A percentile compares a stretch with the other conserved stretches of the same genome.
Evolutionary conservation across 1,140 invertebrate species (phyloP).

Genomic region (Microplitis demolitor): DNA sequence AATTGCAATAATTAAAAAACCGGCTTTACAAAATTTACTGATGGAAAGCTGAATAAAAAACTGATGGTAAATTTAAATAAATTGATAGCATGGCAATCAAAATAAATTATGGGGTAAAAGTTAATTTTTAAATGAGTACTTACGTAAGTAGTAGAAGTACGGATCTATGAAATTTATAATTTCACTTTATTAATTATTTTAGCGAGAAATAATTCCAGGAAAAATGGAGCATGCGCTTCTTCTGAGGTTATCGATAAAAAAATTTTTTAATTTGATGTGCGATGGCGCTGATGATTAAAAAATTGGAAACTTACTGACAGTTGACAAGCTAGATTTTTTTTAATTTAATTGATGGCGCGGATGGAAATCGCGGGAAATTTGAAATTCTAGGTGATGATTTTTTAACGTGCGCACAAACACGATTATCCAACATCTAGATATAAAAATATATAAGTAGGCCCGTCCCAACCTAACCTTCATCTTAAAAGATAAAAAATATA

Average conservation of each 20-base stretch:
- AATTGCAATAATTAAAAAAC: no score
- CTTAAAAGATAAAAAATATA: neutral
- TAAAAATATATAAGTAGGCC: neutral
- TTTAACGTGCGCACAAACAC: no score
- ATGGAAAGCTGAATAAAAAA: no score
- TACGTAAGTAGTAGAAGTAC: neutral
- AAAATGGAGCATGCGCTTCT: neutral
- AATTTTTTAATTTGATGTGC: neutral
- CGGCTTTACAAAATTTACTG: no score
- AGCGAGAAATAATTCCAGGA: neutral
- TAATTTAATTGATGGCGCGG: neutral
- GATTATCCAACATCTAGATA: neutral
- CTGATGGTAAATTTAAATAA: no score
- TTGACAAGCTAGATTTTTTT: neutral
- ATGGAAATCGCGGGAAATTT: neutral
- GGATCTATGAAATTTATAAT: neutral
- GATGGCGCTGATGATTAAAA: neutral
- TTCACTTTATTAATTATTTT: neutral
- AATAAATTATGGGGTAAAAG: no score
- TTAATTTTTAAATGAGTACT: no score
- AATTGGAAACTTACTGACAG: neutral
- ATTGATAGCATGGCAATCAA: no score
- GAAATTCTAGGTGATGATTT: neutral
- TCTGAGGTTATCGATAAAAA: neutral
- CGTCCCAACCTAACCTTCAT: no score